A percentile compares a stretch with the other conserved stretches of the same genome.
phyloP scores from a whole-genome alignment of 2,113 vertebrate species.

The Cynocephalus volans region DNA sequence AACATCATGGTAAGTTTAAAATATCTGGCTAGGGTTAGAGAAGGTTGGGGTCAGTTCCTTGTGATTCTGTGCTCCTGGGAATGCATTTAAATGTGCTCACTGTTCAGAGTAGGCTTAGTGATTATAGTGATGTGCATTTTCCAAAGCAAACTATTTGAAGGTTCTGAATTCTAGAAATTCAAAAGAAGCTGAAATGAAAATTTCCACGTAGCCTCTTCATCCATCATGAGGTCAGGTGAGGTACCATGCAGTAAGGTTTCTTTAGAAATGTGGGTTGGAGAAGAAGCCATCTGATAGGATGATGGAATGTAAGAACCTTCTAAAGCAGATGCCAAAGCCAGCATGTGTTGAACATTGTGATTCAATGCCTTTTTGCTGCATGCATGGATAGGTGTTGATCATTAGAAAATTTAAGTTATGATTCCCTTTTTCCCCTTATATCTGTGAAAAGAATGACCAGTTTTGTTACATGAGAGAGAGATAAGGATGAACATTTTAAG shows the following conservation, averaged over 20 bases:
- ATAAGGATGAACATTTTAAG: background rate
- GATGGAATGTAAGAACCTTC: background rate
- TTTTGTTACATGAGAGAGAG: background rate
- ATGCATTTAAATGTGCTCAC: background rate
- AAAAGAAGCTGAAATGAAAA: background rate
- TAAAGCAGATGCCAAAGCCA: background rate
- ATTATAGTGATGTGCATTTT: background rate
- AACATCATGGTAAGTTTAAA: background rate
- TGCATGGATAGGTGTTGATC: background rate
- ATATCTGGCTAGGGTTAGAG: background rate
- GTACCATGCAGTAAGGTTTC: background rate
- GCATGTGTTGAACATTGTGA: rapidly evolving
- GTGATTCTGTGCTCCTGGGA: background rate
- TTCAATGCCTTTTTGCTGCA: rapidly evolving
- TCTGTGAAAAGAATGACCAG: background rate
- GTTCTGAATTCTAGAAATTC: background rate
- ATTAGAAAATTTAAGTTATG: background rate
- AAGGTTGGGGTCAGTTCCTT: background rate
- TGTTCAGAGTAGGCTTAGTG: background rate
- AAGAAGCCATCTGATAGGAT: background rate
- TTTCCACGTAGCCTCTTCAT: rapidly evolving
- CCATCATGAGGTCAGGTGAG: background rate
- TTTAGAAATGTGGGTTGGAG: background rate
- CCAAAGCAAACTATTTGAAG: background rate
- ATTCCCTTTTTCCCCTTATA: background rate